Evolutionary conservation across 2,113 vertebrate species (phyloP), one percentile per base, ranked within the genome.

Genomic region (Neogobius melanostomus): DNA sequence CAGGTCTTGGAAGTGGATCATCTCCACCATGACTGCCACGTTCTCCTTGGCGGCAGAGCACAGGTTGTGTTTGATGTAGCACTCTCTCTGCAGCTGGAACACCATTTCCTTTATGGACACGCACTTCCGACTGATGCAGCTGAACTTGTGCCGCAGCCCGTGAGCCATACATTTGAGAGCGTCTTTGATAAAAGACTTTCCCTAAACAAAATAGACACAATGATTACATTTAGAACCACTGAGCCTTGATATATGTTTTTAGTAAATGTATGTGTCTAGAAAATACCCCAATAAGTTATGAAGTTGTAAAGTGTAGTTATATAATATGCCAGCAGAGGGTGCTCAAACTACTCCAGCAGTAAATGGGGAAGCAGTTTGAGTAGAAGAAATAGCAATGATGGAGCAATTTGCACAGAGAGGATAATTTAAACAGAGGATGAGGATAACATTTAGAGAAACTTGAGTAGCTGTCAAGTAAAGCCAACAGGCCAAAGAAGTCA

Each of bases 171-270:
- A 99, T 85, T 94, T 98, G 85, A 99, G 89, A 83, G 97, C 94
- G 52, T 99, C 97, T 89, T 99, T 99, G 92, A 99, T 99, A 90
- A 99, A 99, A 16, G 97, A 99, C 89, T 99, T 99, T 62, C 98
- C 98, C 98, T 99, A 88, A 48, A 79, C 79, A 84, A 53, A 82
- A 76, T 11, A 42, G 6, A 85, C 17, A 81, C 11, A 79, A 71
- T 42, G 12, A 12, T 1, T 50, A 14, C 7, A 36, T 36, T 36
- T 36, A 36, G 21, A 15, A 53, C 5, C 16, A 0, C 7, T 28
- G 8, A 36, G 54, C 21, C 17, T 21, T 10, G 54, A 28, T 57
- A 57, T 28, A 57, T 14, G 0, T 0, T 36, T 3, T 36, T 36
- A 36, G 28, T 5, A 36, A 36, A 36, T 36, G 28, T 4, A 36